Evolutionary conservation across 2,888 invertebrate species (phyloP).

Genomic region (Caenorhabditis becei): DNA sequence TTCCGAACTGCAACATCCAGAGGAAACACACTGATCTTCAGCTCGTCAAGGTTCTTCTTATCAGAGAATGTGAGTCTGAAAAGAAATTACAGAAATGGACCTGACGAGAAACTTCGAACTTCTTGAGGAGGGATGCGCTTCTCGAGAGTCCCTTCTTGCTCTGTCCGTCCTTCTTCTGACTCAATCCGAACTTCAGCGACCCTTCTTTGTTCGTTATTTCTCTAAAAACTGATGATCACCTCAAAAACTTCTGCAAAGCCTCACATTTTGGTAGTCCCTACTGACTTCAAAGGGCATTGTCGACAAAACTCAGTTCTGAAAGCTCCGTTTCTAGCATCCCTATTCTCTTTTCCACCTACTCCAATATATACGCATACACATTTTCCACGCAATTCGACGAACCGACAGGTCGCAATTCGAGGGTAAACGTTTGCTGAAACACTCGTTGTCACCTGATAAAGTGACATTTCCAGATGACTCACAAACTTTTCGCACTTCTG

Average conservation of each 20-base stretch:
- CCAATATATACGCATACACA: constrained; percentile 36
- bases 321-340: not conserved
- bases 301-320: constrained; percentile 40
- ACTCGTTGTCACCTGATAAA: constrained; percentile 4
- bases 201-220: constrained; percentile 36
- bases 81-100: not conserved
- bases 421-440: constrained; percentile 53
- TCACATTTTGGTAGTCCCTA: constrained; percentile 41
- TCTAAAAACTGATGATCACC: constrained; percentile 21
- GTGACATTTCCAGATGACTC: constrained; percentile 18
- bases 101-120: not conserved
- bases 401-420: constrained; percentile 35
- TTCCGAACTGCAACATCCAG: constrained; percentile 43
- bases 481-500: constrained; percentile 56
- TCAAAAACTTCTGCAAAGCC: not conserved
- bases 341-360: constrained; percentile 27
- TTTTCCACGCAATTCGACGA: constrained; percentile 33
- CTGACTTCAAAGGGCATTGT: constrained; percentile 25
- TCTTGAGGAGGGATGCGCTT: constrained; percentile 49
- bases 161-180: constrained; percentile 36
- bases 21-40: constrained; percentile 38
- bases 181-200: constrained; percentile 30
- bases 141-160: constrained; percentile 27
- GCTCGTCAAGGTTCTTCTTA: constrained; percentile 42
- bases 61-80: constrained; percentile 42